Evolutionary conservation across 92 coral and sea anemone genomes (phyloP).

Genomic region (Epizoanthus stellaris): DNA sequence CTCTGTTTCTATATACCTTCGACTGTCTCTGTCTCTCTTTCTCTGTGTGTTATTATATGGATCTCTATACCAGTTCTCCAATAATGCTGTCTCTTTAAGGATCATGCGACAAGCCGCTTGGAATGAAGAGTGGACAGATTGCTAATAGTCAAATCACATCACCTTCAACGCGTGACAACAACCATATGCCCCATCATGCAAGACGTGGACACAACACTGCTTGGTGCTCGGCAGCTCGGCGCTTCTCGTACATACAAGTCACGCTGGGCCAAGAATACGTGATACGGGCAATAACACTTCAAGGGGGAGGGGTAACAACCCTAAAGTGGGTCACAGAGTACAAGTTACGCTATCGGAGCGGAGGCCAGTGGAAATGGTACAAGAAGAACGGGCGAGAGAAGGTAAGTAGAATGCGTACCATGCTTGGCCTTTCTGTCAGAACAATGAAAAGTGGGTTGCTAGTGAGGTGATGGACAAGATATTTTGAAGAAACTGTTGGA

Average conservation of each 20-base stretch:
- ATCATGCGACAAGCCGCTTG: not conserved
- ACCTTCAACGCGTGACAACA: conserved; percentile 5
- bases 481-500: no score
- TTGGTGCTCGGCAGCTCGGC: conserved; percentile 27
- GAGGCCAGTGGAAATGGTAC: conserved; percentile 19
- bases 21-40: no score
- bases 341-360: conserved; percentile 8
- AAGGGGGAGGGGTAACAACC: conserved; percentile 9
- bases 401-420: not conserved
- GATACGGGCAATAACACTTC: conserved; percentile 10
- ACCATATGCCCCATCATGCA: conserved; percentile 9
- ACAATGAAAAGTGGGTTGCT: not conserved
- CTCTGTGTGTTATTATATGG: no score
- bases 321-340: conserved; percentile 20
- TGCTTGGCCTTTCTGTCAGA: no score
- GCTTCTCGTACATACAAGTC: conserved; percentile 32
- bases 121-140: conserved; percentile 3
- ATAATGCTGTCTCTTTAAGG: not conserved
- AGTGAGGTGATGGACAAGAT: no score
- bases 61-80: no score
- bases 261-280: conserved; percentile 13
- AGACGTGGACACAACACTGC: not conserved
- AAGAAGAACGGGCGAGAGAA: conserved; percentile 1
- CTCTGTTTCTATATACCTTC: no score
- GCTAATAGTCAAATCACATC: not conserved